Conservation (phyloP, 2,888 invertebrate genomes). For the Protodeltote pygarga region DNA sequence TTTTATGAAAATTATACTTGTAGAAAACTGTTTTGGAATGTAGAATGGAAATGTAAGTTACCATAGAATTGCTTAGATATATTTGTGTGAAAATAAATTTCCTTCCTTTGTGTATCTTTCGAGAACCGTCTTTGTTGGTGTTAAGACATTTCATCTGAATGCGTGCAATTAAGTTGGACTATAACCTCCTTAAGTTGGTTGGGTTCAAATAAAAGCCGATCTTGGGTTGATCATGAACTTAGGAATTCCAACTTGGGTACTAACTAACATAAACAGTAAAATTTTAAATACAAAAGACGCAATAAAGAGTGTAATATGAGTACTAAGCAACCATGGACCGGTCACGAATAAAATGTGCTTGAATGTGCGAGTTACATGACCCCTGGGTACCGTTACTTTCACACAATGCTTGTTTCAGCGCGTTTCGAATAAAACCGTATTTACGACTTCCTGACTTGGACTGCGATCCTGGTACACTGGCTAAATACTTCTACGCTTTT, state of each 20-base stretch:
- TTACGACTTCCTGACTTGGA: conserved; percentile 68
- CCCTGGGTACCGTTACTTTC: conserved; percentile 70
- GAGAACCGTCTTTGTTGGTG: too few relatives aligned
- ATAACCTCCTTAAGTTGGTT: background rate
- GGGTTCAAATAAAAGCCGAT: background rate
- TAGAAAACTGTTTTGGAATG: conserved; percentile 21
- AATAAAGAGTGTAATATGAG: conserved; percentile 37
- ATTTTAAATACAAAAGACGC: conserved; percentile 28
- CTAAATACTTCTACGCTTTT: conserved; percentile 43
- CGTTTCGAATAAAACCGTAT: conserved; percentile 77
- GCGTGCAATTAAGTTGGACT: background rate
- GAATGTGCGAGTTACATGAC: conserved; percentile 63
- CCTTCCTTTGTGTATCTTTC: too few relatives aligned
- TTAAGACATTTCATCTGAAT: too few relatives aligned
- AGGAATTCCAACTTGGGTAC: conserved; percentile 7
- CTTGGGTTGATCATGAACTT: background rate
- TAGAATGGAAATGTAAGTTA: too few relatives aligned
- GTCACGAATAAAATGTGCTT: conserved; percentile 65
- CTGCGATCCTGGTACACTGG: conserved; percentile 53
- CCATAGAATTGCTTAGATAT: too few relatives aligned
- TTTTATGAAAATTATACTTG: conserved; percentile 38
- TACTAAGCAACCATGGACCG: conserved; percentile 44
- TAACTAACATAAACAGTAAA: conserved; percentile 1
- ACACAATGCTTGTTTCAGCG: conserved; percentile 66
- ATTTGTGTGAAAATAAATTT: too few relatives aligned